Evolutionary conservation across 2,113 vertebrate genomes (phyloP).

Genomic region (Lophotis ruficrista): DNA sequence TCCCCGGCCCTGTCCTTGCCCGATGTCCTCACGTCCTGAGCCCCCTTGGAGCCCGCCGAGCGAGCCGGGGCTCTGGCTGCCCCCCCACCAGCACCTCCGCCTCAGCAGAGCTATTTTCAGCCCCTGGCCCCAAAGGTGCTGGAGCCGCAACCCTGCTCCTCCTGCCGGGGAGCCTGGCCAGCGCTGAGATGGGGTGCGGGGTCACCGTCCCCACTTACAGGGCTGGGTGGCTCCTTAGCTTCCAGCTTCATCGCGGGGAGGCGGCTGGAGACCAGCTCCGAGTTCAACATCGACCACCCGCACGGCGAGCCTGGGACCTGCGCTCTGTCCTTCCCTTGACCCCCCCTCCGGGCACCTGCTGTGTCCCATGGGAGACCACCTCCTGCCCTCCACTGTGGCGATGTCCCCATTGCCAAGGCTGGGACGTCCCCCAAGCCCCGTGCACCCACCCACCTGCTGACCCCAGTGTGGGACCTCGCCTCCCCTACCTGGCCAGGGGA

Average conservation of each 20-base stretch:
- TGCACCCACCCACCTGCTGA: not conserved
- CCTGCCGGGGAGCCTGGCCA: not conserved
- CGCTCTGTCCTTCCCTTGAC: fast-evolving
- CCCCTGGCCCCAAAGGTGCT: not conserved
- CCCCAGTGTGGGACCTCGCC: fast-evolving
- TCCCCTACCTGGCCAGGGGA: constrained; percentile 15
- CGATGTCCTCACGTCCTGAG: not conserved
- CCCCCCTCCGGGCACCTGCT: not conserved
- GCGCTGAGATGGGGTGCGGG: fast-evolving
- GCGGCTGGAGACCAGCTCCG: not conserved
- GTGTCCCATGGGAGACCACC: not conserved
- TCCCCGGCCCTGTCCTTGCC: not conserved
- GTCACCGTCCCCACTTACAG: not conserved
- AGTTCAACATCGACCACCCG: too few relatives aligned
- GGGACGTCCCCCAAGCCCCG: not conserved
- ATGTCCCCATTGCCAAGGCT: not conserved
- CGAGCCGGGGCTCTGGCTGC: not conserved
- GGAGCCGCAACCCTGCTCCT: not conserved
- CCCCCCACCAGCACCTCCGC: not conserved
- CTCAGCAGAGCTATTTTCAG: constrained; percentile 65
- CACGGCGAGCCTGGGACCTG: fast-evolving
- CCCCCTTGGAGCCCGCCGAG: fast-evolving
- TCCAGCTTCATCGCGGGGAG: not conserved
- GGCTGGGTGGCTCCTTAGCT: not conserved
- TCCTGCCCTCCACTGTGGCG: not conserved